Base-by-base conservation (phyloP, 92 coral and sea anemone species). In the Palythoa grandis region DNA sequence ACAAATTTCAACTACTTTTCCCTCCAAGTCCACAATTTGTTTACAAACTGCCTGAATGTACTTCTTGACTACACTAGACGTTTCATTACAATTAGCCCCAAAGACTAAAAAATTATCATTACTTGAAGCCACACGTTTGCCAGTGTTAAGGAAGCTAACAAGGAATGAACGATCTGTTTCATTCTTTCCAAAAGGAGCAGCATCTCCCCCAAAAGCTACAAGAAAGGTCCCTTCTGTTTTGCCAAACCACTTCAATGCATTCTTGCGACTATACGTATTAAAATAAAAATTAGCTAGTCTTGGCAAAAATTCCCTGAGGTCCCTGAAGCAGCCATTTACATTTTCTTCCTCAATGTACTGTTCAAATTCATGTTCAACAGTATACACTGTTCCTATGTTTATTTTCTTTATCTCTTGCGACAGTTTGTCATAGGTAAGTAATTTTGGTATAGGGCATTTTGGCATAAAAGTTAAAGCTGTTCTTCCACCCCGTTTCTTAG, bases 171-270 rank as follows among this genome's bases (percentile, higher is more conserved):
- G 91, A n/a, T 92, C 92, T 0, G 88, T 91, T 67, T 91, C 91
- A 78, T 93, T 78, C 67, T 88, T 92, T 2, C 93, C 93, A 85
- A 90, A 92, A n/a, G 92, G 95, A 79, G 93, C 90, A 57, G 89
- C 95, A 85, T 90, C 95, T 63, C 95, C 93, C 66, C 94, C 92
- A 74, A 94, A 90, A 10, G 93, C 94, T 35, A 94, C 90, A 54
- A 88, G 72, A 83, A 92, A 94, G 11, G 87, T 88, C 5, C 90
- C 95, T 53, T 92, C 92, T n/a, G 93, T 86, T 82, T 86, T 86
- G 66, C 92, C 94, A 94, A 92, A 92, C 95, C 95, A 94, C 83
- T 92, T 92, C 53, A 94, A 78, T 23, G 91, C 83, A 56, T 87
- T 92, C 70, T 87, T 92, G 19, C 89, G 85, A 17, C 78, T 43